Evolutionary conservation across 1,140 invertebrate species (phyloP).

Genomic region (Araneus ventricosus): DNA sequence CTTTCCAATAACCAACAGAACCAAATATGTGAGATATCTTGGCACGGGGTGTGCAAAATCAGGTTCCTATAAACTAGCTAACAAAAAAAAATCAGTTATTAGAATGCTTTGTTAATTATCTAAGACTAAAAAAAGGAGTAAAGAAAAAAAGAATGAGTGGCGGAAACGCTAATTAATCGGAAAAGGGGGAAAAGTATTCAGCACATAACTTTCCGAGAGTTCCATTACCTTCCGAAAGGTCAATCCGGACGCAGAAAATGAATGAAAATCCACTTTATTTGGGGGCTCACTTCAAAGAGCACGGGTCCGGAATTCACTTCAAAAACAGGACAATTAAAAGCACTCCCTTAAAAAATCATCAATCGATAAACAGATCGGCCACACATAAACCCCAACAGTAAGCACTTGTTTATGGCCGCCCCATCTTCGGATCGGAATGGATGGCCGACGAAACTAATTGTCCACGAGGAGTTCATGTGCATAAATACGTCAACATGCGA

Average conservation of each 20-base stretch:
- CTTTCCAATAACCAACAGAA: too few relatives aligned
- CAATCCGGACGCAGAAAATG: neutral
- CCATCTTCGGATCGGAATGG: neutral
- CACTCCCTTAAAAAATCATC: constrained; percentile 42
- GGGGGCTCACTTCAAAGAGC: neutral
- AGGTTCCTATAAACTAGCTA: neutral
- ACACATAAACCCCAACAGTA: neutral
- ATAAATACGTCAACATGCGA: constrained; percentile 58
- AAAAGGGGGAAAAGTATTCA: too few relatives aligned
- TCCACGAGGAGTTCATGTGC: constrained; percentile 67
- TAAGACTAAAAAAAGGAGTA: neutral
- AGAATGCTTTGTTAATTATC: neutral
- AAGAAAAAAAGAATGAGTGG: neutral
- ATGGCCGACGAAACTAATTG: constrained; percentile 50
- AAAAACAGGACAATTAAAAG: constrained; percentile 48
- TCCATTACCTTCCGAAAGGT: neutral
- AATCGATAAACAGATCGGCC: neutral
- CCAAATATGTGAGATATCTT: too few relatives aligned
- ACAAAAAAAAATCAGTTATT: neutral
- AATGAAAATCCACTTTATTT: constrained; percentile 26
- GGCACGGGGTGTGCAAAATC: too few relatives aligned
- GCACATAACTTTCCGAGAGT: too few relatives aligned
- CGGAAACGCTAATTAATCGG: too few relatives aligned
- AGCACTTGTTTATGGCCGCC: constrained; percentile 16
- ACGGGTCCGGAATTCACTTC: neutral